Base-by-base conservation (phyloP, 1,140 invertebrate species). In the Drosophila rhopaloa region DNA sequence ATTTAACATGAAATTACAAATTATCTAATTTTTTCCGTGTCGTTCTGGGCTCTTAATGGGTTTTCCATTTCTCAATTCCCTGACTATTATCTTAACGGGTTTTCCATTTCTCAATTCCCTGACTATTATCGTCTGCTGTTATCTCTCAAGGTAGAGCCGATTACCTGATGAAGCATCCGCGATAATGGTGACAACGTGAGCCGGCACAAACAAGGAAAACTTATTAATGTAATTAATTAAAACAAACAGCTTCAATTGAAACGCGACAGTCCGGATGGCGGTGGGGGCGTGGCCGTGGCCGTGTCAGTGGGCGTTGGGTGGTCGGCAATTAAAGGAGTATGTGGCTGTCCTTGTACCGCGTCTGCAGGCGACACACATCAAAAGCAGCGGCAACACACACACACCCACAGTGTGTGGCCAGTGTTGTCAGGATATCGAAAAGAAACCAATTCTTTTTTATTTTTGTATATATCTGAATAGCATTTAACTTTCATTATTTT, bases 161-260 rank as follows among this genome's bases (percentile, higher is more conserved):
- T 72, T 58, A 72, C 65, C 51, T 71, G 51, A 57, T 48, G 51
- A 68, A 41, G 65, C 43, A 58, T 51, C 37, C 65, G 53, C 38
- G 44, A 70, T 60, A 60, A 67, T 54, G 38, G 59, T 60, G 66
- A 74, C 60, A 78, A 67, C 60, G 59, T 55, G 65, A 82, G 58
- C 60, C 63, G 76, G 37, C 51, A 32, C 72, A 73, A 77, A 83
- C 70, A 77, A 71, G 80, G 63, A 89, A 85, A 82, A 61, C 70
- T 73, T 88, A 82, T 88, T 83, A 89, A 89, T 89, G 70, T 73
- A 78, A 89, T 84, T 89, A 84, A 89, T 84, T 81, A 84, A 90
- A 84, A 81, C 74, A 89, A 89, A 70, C 81, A 76, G 76, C 59
- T 81, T 89, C 76, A 89, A 89, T 90, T 89, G 80, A 84, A 89